These are phyloP conservation scores for Wiebesia pumilae DNA, from an alignment of 1,140 invertebrate species.

Conservation along the genomic window DNA sequence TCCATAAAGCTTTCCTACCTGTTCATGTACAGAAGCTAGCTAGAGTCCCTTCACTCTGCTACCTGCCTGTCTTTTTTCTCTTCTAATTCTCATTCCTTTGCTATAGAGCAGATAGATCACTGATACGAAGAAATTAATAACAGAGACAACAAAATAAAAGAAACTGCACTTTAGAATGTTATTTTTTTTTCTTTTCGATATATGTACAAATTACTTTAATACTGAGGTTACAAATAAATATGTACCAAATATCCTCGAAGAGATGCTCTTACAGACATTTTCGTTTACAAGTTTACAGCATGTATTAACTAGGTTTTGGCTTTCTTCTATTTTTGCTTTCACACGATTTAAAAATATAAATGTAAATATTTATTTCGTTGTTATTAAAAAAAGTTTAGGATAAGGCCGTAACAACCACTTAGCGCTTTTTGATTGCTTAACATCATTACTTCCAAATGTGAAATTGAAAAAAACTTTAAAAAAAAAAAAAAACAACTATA, in stretches of 20 bases:
- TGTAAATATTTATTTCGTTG: neutral
- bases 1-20: conserved; percentile 49
- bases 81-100: conserved; percentile 28
- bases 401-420: neutral
- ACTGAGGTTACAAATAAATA: conserved; percentile 64
- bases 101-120: conserved; percentile 25
- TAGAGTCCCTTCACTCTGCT: conserved; percentile 49
- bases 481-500: conserved; percentile 7
- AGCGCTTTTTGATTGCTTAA: conserved; percentile 20
- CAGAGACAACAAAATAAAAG: conserved; percentile 31
- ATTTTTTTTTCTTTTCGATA: conserved; percentile 39
- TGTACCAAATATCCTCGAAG: conserved; percentile 28
- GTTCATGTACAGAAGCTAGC: conserved; percentile 45
- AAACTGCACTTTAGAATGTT: conserved; percentile 24
- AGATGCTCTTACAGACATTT: conserved; percentile 19
- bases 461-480: conserved; percentile 37
- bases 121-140: conserved; percentile 11
- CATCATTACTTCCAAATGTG: conserved; percentile 10
- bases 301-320: neutral
- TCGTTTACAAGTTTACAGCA: conserved; percentile 17
- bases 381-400: conserved; percentile 3
- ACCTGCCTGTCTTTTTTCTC: conserved; percentile 46
- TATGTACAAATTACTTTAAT: conserved; percentile 68
- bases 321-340: conserved; percentile 12
- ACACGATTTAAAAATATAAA: conserved; percentile 25